Conservation (phyloP, 2,797 vertebrate genomes). For the Mormyrops attenuatus region DNA sequence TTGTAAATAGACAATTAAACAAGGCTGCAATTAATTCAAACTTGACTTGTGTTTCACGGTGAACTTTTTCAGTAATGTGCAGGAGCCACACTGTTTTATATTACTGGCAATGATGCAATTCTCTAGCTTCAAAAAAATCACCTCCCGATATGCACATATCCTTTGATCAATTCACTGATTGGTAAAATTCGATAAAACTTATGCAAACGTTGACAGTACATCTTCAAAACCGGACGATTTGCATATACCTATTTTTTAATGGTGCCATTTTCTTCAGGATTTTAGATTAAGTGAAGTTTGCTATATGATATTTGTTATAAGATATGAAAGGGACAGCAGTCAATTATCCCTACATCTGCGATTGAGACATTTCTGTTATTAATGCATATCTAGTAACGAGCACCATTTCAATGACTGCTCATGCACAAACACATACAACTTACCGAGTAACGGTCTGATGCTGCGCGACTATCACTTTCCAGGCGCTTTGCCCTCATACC, state of each 20-base stretch:
- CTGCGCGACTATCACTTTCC: neutral
- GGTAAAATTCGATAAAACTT: neutral
- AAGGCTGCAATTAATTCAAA: neutral
- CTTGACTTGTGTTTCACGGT: neutral
- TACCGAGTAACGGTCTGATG: constrained; percentile 20
- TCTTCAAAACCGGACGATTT: neutral
- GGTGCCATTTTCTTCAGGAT: neutral
- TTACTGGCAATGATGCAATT: neutral
- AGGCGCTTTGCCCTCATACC: constrained; percentile 12
- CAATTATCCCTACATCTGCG: neutral
- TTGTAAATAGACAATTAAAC: neutral
- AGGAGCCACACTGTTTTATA: neutral
- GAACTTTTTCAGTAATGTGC: neutral
- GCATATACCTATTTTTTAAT: neutral
- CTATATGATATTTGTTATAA: neutral
- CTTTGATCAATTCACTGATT: neutral
- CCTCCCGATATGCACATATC: neutral
- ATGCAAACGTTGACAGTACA: neutral
- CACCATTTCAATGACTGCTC: neutral
- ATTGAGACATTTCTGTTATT: neutral
- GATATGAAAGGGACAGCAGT: neutral
- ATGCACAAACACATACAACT: constrained; percentile 17
- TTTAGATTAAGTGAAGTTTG: neutral
- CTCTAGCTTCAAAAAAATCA: neutral
- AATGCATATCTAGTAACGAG: neutral